Conservation (phyloP, 2,888 invertebrate species). For the Eupithecia subfuscata region DNA sequence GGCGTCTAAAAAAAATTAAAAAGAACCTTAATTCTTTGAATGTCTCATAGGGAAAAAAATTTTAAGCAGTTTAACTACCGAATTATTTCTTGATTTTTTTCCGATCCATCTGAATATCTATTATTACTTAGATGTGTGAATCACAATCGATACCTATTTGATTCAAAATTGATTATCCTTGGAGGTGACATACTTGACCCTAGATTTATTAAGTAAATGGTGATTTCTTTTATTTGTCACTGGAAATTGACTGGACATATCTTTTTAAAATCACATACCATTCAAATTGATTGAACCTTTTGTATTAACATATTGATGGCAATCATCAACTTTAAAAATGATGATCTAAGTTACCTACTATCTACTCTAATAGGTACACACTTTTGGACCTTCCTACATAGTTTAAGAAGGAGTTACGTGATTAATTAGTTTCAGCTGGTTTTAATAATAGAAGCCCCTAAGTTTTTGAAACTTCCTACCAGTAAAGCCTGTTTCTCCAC, state of each 20-base stretch:
- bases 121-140: slow-evolving; percentile 53
- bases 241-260: slow-evolving; percentile 35
- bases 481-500: too few species aligned
- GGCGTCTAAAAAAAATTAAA: background rate
- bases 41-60: background rate
- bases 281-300: slow-evolving; percentile 26
- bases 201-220: slow-evolving; percentile 51
- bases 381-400: background rate
- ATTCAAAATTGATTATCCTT: slow-evolving; percentile 56
- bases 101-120: background rate
- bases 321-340: slow-evolving; percentile 19
- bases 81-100: background rate
- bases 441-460: too few species aligned
- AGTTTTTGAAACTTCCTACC: too few species aligned
- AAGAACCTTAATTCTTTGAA: background rate
- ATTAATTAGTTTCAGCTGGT: too few species aligned
- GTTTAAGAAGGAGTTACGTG: too few species aligned
- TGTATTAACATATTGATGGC: slow-evolving; percentile 19
- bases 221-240: slow-evolving; percentile 52
- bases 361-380: background rate
- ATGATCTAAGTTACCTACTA: slow-evolving; percentile 15
- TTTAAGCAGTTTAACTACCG: background rate
- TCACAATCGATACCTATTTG: slow-evolving; percentile 53
- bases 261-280: slow-evolving; percentile 26
- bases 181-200: slow-evolving; percentile 65